Conservation (phyloP, 2,113 vertebrate genomes). For the Peromyscus maniculatus region DNA sequence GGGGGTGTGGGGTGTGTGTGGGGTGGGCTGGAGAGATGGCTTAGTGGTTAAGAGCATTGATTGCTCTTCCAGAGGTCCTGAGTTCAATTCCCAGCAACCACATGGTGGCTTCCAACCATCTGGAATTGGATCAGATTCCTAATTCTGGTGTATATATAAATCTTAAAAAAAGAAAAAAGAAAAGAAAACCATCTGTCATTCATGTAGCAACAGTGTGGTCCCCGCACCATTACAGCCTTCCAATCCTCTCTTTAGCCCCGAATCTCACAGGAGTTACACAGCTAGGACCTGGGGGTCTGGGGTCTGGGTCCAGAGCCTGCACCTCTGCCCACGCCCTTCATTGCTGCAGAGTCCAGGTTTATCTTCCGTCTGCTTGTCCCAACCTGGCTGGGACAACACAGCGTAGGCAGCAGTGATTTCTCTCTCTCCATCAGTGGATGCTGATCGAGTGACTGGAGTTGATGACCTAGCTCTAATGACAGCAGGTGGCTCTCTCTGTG, state of each 20-base stretch:
- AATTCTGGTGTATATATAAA: no score
- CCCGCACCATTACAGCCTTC: neutral
- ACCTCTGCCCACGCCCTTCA: neutral
- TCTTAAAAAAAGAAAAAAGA: neutral
- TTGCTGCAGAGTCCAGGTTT: neutral
- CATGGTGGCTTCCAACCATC: no score
- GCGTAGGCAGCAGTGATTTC: neutral
- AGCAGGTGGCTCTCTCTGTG: neutral
- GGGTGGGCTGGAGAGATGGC: no score
- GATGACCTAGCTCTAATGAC: neutral
- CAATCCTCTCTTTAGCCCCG: neutral
- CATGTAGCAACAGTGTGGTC: neutral
- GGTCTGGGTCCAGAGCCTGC: neutral
- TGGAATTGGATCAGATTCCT: no score
- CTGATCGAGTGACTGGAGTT: neutral
- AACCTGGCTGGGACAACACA: neutral
- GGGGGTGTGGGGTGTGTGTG: no score
- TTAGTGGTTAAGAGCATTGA: no score
- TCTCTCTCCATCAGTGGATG: neutral
- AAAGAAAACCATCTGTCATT: neutral
- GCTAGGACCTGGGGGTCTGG: no score
- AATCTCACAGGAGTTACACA: neutral
- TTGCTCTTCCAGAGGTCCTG: no score
- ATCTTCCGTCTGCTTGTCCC: neutral
- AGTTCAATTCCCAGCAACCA: no score